Percentiles rank a stretch among this genome's conserved stretches.
Conservation (phyloP, 2,888 invertebrate genomes). For the Gryllus longicercus region DNA sequence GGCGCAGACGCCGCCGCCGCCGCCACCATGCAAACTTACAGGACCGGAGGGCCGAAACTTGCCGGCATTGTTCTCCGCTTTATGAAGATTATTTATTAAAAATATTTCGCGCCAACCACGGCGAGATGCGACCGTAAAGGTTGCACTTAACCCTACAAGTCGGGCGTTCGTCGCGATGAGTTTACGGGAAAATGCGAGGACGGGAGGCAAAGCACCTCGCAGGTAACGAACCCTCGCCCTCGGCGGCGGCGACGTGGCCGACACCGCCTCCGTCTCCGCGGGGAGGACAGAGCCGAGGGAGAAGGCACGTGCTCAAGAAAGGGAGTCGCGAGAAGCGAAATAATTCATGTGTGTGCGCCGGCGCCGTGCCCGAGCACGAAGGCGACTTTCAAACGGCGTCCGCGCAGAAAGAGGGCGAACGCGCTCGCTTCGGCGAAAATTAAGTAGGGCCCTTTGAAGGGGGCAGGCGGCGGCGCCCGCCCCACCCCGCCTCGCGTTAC, state of each 20-base stretch:
- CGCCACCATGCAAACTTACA: background rate
- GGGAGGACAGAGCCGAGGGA: too few species aligned
- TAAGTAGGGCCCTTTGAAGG: background rate
- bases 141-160: too few species aligned
- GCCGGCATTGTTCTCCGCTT: background rate
- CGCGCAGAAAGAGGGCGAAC: background rate
- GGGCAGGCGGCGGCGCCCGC: background rate
- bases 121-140: too few species aligned
- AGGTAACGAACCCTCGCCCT: too few species aligned
- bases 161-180: too few species aligned
- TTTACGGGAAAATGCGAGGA: too few species aligned
- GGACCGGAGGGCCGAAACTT: background rate
- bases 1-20: background rate
- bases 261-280: too few species aligned
- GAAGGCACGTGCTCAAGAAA: too few species aligned
- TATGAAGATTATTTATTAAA: conserved; percentile 7
- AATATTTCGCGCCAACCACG: background rate
- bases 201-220: too few species aligned
- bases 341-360: background rate
- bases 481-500: background rate
- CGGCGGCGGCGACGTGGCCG: too few species aligned
- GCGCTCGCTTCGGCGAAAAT: background rate
- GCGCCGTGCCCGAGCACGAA: background rate
- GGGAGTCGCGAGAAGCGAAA: background rate
- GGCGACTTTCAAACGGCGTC: background rate